Base-by-base conservation (phyloP, 2,888 invertebrate genomes). In the Oconnorella tubifera region DNA sequence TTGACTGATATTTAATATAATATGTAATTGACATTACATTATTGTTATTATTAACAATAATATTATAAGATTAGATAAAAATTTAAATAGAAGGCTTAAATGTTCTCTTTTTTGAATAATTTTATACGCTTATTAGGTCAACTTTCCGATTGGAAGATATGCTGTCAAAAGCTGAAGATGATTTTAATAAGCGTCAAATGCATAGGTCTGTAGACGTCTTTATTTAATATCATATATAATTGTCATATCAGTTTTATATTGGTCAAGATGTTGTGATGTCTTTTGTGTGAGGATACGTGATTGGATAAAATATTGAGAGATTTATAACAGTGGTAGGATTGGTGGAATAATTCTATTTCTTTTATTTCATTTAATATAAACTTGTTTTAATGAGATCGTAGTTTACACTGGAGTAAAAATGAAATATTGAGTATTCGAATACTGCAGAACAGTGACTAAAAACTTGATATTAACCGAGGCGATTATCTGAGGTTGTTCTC, bases 21-120 rank as follows among this genome's bases (percentile, higher is more conserved):
- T 6, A 23, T 29, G 10, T 1, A 56, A 2, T 40, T 40, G 27
- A 50, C 31, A 32, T 10, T 10, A 53, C 32, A 29, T 32, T 28
- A 27, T 56, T 27, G 14, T 27, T 23, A 56, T 33, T 23, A 62
- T 53, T n/a, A 25, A 51, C 23, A 33, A 31, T 48, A 33, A n/a
- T n/a, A n/a, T n/a, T 56, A 19, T 14, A 53, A 23, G 23, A 23
- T 53, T 14, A 25, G 6, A 25, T 14, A 6, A 53, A n/a, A 6
- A 53, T 25, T 40, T 40, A 40, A 14, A 14, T 6, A 14, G 10
- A 40, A 53, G 6, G 23, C 23, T 53, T 25, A 53, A 14, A 14
- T 14, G 6, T 53, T 49, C 28, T 1, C 27, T 32, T 48, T 70
- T 62, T 61, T 49, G 61, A 48, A 33, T 71, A 14, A 14, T 40